A percentile compares a stretch with the other conserved stretches of the same genome.
phyloP scores from a whole-genome alignment of 92 coral and sea anemone species.

The Desmophyllum pertusum region DNA sequence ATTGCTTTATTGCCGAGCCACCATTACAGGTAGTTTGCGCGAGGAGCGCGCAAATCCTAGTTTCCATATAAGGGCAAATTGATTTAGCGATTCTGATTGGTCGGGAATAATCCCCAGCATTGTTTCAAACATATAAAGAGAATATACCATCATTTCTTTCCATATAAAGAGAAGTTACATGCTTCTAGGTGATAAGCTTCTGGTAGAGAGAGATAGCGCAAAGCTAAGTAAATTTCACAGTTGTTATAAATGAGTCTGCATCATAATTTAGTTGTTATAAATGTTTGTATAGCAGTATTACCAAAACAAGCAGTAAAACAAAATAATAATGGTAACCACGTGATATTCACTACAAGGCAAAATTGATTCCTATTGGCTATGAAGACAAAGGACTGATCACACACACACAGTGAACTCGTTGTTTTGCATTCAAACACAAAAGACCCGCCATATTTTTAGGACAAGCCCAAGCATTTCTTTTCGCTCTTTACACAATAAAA shows the following conservation, averaged over 20 bases:
- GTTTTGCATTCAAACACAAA: background rate
- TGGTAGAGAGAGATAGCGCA: background rate
- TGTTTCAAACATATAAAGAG: no score
- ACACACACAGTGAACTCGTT: background rate
- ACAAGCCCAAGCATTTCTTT: background rate
- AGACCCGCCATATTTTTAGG: slow-evolving; percentile 22
- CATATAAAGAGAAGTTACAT: no score
- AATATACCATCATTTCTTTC: no score
- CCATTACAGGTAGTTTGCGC: no score
- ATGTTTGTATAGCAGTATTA: no score
- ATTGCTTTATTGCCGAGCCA: no score
- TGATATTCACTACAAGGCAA: slow-evolving; percentile 15
- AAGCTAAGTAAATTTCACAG: background rate
- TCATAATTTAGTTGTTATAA: no score
- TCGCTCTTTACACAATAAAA: background rate
- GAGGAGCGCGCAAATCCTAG: no score
- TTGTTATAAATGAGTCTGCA: no score
- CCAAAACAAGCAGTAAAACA: background rate
- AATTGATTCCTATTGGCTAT: slow-evolving; percentile 8
- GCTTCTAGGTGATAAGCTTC: background rate
- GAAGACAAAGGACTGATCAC: background rate
- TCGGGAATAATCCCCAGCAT: no score
- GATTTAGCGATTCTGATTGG: no score
- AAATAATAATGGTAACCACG: slow-evolving; percentile 2
- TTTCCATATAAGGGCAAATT: no score